Percentiles rank a stretch among this genome's conserved stretches.
Evolutionary conservation across 92 coral and sea anemone species (phyloP).

Genomic region (Blastomussa wellsi): DNA sequence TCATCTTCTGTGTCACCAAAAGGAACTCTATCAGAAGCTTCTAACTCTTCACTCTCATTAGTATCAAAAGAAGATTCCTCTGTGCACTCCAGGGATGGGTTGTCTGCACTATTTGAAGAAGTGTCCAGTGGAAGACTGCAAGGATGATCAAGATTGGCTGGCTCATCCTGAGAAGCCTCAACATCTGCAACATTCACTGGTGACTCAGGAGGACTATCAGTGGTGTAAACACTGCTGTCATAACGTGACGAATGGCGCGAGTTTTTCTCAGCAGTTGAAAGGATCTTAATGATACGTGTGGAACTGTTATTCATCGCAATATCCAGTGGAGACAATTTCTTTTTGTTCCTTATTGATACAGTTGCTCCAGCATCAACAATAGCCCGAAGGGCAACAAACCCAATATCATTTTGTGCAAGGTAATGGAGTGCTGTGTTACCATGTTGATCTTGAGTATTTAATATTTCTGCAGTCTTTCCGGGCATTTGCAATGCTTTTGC

Average conservation of each 20-base stretch:
- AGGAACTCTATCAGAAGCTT: not conserved
- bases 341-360: slow-evolving; percentile 45
- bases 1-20: not conserved
- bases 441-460: slow-evolving; percentile 57
- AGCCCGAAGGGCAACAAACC: slow-evolving; percentile 50
- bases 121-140: not conserved
- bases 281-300: slow-evolving; percentile 43
- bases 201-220: slow-evolving; percentile 59
- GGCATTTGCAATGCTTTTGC: slow-evolving; percentile 48
- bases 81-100: not conserved
- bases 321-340: slow-evolving; percentile 60
- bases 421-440: slow-evolving; percentile 77
- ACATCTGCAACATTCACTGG: not conserved
- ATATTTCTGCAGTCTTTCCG: slow-evolving; percentile 34
- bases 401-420: slow-evolving; percentile 64
- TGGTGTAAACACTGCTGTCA: slow-evolving; percentile 12
- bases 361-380: slow-evolving; percentile 70
- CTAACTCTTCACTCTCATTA: not conserved
- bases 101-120: not conserved
- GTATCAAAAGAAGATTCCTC: slow-evolving; percentile 3
- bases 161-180: not conserved
- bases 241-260: not conserved
- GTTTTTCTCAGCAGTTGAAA: slow-evolving; percentile 19
- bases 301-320: slow-evolving; percentile 62
- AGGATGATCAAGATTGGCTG: not conserved